Conservation (phyloP, 1,140 invertebrate species). For the Streblospio benedicti region DNA sequence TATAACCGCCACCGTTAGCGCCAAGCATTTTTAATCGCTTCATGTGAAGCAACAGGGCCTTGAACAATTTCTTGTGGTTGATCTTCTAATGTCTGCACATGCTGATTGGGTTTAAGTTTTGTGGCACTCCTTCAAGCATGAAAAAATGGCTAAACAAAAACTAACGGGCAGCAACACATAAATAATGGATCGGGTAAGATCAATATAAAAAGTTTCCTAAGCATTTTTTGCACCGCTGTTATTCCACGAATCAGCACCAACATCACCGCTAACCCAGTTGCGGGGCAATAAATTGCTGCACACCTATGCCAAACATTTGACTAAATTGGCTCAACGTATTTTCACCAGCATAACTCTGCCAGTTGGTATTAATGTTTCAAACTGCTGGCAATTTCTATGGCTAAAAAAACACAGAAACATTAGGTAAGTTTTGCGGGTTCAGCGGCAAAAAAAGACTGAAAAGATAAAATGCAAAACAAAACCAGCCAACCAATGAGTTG, state of each 20-base stretch:
- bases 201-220: neutral
- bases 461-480: neutral
- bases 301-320: conserved; percentile 9
- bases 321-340: conserved; percentile 5
- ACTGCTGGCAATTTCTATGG: conserved; percentile 3
- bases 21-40: conserved; percentile 13
- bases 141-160: neutral
- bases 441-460: neutral
- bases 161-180: neutral
- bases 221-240: too few relatives aligned
- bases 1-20: conserved; percentile 15
- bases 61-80: neutral
- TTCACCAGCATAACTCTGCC: conserved; percentile 14
- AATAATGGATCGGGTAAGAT: neutral
- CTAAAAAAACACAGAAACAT: neutral
- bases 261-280: neutral
- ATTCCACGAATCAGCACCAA: neutral
- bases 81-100: neutral
- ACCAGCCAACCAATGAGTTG: neutral
- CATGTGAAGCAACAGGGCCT: conserved; percentile 11
- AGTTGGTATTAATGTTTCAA: conserved; percentile 15
- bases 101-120: neutral
- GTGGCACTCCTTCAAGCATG: neutral
- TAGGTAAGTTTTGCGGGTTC: neutral
- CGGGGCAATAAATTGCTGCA: neutral